Conservation (phyloP, 2,888 invertebrate species). For the Rhorus exstirpatorius region DNA sequence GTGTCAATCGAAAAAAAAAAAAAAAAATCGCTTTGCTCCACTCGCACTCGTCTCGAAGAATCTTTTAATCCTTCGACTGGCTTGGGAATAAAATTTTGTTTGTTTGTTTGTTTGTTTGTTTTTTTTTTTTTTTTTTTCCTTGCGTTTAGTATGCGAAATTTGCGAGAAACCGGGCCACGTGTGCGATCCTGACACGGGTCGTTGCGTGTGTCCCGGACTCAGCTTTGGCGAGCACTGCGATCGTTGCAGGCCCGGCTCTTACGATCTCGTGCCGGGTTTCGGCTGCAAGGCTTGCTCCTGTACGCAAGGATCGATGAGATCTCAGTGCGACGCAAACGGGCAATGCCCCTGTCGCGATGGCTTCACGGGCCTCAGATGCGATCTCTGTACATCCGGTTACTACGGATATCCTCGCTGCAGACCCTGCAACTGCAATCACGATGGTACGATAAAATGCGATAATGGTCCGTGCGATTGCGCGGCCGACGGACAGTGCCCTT, state of each 20-base stretch:
- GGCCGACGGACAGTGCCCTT: constrained; percentile 95
- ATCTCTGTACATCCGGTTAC: constrained; percentile 93
- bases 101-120: too few species aligned
- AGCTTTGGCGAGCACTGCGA: constrained; percentile 94
- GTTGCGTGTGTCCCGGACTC: constrained; percentile 96
- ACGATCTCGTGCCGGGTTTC: constrained; percentile 91
- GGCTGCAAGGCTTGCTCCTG: constrained; percentile 95
- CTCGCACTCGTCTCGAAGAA: too few species aligned
- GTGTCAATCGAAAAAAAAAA: too few species aligned
- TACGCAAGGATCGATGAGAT: constrained; percentile 90
- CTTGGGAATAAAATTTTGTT: too few species aligned
- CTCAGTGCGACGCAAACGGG: constrained; percentile 90
- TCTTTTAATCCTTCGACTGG: too few species aligned
- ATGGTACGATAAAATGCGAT: constrained; percentile 89
- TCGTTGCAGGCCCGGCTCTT: constrained; percentile 93
- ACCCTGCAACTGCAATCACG: constrained; percentile 93
- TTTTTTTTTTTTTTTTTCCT: too few species aligned
- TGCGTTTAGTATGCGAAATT: constrained; percentile 93
- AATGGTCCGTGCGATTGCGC: constrained; percentile 89
- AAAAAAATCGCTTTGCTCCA: too few species aligned
- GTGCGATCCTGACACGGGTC: constrained; percentile 94
- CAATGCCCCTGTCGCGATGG: constrained; percentile 93
- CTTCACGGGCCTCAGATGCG: constrained; percentile 92
- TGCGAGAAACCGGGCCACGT: constrained; percentile 94
- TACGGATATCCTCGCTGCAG: constrained; percentile 96